Evolutionary conservation across 2,797 vertebrate species (phyloP), one percentile per base, ranked within the genome.

Genomic region (Leptatherina wallacei): DNA sequence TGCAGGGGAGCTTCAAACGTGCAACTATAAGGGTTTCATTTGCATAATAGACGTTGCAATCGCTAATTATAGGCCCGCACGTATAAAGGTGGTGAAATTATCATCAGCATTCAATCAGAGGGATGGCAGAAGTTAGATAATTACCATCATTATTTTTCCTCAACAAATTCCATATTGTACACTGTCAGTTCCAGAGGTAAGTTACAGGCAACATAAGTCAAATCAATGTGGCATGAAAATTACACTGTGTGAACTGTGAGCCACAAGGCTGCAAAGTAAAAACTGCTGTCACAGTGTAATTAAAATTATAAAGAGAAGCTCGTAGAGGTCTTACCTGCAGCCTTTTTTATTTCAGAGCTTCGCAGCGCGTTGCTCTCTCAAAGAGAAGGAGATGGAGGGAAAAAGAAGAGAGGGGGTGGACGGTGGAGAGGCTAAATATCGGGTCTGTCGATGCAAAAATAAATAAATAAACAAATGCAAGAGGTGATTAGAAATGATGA

Each of bases 341-440:
- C 62, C 49, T 61, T 60, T 22, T 49, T 68, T 68, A 82, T 86
- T 71, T 81, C 81, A 73, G 65, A 70, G 70, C 84, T 69, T 85
- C 71, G 83, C 77, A 86, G 89, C 91, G 88, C 90, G 91, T 83
- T 86, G 88, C 89, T 83, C 85, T 92, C 85, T 78, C 72, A 75
- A 67, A 77, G 82, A 88, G 77, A 71, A 83, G 75, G 69, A 79
- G 81, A 87, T 72, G 73, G 66, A 79, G 77, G 71, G 67, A 65
- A 80, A 62, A 67, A 71, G 82, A 69, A 78, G 44, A 71, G 83
- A 81, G 70, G 77, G 71, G 88, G 65, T 59, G 87, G 78, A 83
- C 76, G 78, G 76, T 61, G 65, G 69, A 71, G 59, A 72, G 72
- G 76, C 78, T 83, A 71, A 81, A 88, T 82, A 83, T 82, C 81